Evolutionary conservation across 2,113 vertebrate genomes (phyloP), one percentile per base, ranked within the genome.

Genomic region (Phrynocephalus versicolor): DNA sequence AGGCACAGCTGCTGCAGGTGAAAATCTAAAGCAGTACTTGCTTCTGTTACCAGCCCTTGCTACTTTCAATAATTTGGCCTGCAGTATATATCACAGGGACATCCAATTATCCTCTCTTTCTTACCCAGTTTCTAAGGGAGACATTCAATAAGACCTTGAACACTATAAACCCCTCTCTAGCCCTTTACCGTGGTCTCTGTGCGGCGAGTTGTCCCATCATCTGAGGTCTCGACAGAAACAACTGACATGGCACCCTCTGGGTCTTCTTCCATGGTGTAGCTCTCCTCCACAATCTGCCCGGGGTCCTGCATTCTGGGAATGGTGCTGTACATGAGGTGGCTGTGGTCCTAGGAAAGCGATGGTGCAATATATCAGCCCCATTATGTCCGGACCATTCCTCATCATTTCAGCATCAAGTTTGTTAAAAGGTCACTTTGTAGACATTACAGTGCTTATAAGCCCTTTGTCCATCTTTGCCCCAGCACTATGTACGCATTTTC

Each of bases 261-360:
- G 21, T 98, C 97, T 72, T 98, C 97, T 92, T 98, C 97, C 67
- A 97, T 95, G 0, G 95, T 98, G 85, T 97, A 97, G 0, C 97
- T 97, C 96, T 98, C 97, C 94, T 97, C 96, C 86, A 99, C 93
- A 16, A 98, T 87, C 92, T 98, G 98, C 88, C 98, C 97, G 0
- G 98, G 97, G 88, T 99, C 98, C 96, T 97, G 96, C 97, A 99
- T 99, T 95, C 97, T 98, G 95, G 95, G 94, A 83, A 96, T 93
- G 9, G 96, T 96, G 93, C 95, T 95, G 87, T 97, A 97, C 69
- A 96, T 89, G 88, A 96, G 94, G 82, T 96, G 96, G 89, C 95
- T 96, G 83, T 96, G 96, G 88, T 97, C 96, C 96, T 97, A 72
- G 2, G 51, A 70, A 65, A 55, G 86, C 79, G 18, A 25, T 33